Evolutionary conservation across 2,888 invertebrate genomes (phyloP).

Genomic region (Synanthedon andrenaeformis): DNA sequence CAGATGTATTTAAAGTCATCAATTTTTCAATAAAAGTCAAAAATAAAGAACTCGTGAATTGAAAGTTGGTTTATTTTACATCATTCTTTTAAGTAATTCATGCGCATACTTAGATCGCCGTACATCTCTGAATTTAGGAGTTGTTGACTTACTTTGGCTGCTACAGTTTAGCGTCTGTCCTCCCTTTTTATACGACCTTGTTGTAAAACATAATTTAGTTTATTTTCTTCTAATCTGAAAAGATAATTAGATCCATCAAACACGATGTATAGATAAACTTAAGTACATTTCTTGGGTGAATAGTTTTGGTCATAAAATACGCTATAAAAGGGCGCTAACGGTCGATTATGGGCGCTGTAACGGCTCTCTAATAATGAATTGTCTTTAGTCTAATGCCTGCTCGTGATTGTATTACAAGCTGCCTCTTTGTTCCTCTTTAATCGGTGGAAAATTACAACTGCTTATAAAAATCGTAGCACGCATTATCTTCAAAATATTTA

Average conservation of each 20-base stretch:
- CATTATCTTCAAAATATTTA: too few species aligned
- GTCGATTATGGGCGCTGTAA: slow-evolving; percentile 62
- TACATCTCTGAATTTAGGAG: too few species aligned
- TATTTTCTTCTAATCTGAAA: slow-evolving; percentile 1
- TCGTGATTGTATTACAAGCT: slow-evolving; percentile 42
- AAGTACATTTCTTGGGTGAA: slow-evolving; percentile 59
- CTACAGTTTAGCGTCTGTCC: too few species aligned
- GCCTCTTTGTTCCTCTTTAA: slow-evolving; percentile 37
- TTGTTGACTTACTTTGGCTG: too few species aligned
- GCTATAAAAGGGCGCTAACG: slow-evolving; percentile 71
- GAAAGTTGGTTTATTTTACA: too few species aligned
- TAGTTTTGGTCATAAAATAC: slow-evolving; percentile 67
- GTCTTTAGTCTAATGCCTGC: slow-evolving; percentile 63
- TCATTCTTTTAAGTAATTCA: too few species aligned
- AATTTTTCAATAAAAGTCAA: too few species aligned
- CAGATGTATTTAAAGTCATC: too few species aligned
- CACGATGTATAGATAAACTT: slow-evolving; percentile 41
- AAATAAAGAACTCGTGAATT: too few species aligned
- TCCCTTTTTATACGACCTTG: too few species aligned
- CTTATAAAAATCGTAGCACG: slow-evolving; percentile 1
- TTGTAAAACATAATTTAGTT: neutral
- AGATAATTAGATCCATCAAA: slow-evolving; percentile 51
- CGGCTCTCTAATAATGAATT: slow-evolving; percentile 69
- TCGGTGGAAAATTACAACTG: slow-evolving; percentile 28
- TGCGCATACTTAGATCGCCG: too few species aligned